These are phyloP conservation scores for Hesperophylax magnus DNA, from an alignment of 1,140 invertebrate species.

Conservation along the genomic window DNA sequence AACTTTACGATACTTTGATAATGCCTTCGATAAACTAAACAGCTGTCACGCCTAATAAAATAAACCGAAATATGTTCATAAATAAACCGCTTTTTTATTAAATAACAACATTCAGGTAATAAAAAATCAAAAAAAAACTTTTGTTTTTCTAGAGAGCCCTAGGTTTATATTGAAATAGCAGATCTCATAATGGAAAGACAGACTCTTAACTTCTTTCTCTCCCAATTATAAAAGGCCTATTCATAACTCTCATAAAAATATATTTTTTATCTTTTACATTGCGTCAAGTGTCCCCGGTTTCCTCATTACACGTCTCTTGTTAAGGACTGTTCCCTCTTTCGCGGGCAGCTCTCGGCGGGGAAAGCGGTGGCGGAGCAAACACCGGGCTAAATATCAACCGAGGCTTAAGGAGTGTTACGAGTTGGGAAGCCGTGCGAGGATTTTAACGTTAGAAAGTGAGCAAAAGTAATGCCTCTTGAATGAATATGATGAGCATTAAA, in stretches of 20 bases:
- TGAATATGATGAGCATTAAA: conserved; percentile 2
- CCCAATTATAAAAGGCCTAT: no score
- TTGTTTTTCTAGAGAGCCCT: no score
- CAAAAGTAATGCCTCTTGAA: conserved; percentile 11
- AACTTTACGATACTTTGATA: no score
- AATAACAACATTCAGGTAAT: no score
- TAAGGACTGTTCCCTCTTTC: background rate
- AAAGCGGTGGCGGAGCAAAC: background rate
- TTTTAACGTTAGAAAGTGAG: conserved; percentile 16
- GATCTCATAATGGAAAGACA: no score
- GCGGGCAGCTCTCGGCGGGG: background rate
- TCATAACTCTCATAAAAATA: background rate
- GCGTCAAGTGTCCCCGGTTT: background rate
- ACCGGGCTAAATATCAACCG: conserved; percentile 25
- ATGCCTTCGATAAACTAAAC: no score
- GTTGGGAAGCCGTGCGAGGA: background rate
- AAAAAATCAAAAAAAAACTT: no score
- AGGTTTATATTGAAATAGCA: no score
- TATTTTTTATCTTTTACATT: background rate
- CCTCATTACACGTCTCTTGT: conserved; percentile 17
- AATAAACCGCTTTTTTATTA: no score
- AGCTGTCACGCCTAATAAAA: no score
- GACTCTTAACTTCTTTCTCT: no score
- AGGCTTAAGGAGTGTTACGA: conserved; percentile 11
- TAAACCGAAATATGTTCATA: no score